Base-by-base conservation (phyloP, 2,797 vertebrate species). In the Sebastes nivosus region DNA sequence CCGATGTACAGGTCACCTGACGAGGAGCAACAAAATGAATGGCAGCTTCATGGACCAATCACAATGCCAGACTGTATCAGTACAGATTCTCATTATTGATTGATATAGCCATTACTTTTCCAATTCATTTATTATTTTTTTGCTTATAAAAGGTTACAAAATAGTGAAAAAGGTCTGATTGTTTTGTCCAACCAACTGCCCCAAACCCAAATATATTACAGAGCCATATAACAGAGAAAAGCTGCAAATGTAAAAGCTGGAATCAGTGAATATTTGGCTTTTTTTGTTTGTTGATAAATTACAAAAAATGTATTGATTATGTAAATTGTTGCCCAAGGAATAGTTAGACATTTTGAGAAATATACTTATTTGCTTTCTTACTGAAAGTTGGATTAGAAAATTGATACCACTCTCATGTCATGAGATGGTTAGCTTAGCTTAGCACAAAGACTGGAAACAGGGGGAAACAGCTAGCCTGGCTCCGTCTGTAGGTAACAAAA, bases 1-100 rank as follows among this genome's bases (percentile, higher is more conserved):
- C 98, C 98, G 29, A 99, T 97, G 80, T 96, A 99, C 76, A 99
- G 94, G 89, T 99, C 97, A 96, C 98, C 98, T 99, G 94, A 69
- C 30, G 86, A 71, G 8, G 36, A 67, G 70, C 13, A 79, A 50
- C 42, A 59, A 18, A 57, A 25, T 81, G 46, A 83, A 55, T 64
- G 67, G 69, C 61, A 83, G 74, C 79, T 80, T 78, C 9, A 57
- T 61, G 71, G 68, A 73, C 6, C n/a, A 54, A 67, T 34, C 30
- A 42, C 14, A 63, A 8, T 16, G 20, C 6, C n/a, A 60, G 54
- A 50, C 36, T 50, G 27, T 14, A 24, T 42, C 38, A 72, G 22
- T 30, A 52, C 18, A 29, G 22, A 52, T 24, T 60, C 57, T 66
- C 52, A 61, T 68, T 34, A 72, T 25, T 42, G 52, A 83, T 50